Evolutionary conservation across 2,888 invertebrate genomes (phyloP).

Genomic region (Heliconius erato): DNA sequence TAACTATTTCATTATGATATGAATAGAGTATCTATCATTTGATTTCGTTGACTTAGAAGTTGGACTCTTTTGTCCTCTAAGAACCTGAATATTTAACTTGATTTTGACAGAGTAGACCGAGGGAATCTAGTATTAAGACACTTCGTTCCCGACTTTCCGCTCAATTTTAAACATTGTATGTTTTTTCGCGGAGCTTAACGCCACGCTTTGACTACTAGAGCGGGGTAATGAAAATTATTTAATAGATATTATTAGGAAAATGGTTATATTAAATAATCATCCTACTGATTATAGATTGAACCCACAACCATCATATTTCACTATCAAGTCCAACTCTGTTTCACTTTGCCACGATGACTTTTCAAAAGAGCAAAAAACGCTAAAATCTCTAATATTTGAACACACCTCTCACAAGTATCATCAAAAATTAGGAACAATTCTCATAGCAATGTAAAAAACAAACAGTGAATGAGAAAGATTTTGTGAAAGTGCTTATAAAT

Average conservation of each 20-base stretch:
- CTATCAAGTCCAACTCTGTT: background rate
- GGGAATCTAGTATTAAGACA: background rate
- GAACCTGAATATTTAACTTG: too few relatives aligned
- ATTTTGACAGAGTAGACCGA: background rate
- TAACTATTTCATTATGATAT: too few relatives aligned
- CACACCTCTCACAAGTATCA: background rate
- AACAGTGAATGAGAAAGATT: conserved; percentile 52
- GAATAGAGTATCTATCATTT: too few relatives aligned
- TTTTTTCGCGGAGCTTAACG: background rate
- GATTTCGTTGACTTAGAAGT: too few relatives aligned
- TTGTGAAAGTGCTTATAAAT: conserved; percentile 55
- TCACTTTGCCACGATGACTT: background rate
- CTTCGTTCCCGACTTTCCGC: background rate
- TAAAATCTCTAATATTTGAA: background rate
- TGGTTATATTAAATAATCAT: too few relatives aligned
- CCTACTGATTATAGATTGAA: background rate
- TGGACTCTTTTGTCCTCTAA: too few relatives aligned
- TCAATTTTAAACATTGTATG: background rate
- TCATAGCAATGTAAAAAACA: conserved; percentile 40
- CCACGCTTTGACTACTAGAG: background rate
- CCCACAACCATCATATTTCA: background rate
- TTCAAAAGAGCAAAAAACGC: background rate
- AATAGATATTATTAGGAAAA: background rate
- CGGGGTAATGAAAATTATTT: background rate
- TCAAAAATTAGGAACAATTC: conserved; percentile 27